These are phyloP conservation scores for Protobothrops flavoviridis DNA, from an alignment of 2,113 vertebrate species.

Conservation along the genomic window DNA sequence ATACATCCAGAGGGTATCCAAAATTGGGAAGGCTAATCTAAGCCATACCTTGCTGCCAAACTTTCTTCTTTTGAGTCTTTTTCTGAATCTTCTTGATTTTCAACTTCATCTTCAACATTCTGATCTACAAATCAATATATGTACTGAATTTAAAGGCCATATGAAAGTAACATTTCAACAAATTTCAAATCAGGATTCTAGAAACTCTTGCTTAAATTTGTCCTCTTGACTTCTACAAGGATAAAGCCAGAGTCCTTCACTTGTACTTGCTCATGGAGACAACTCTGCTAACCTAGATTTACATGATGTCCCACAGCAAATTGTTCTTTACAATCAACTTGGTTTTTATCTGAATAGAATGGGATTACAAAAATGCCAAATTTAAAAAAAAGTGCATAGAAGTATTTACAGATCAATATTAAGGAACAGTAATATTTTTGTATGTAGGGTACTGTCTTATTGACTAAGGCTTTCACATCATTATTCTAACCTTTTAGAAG, in stretches of 20 bases:
- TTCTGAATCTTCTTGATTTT: rapidly evolving
- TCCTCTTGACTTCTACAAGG: not conserved
- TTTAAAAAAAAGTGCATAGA: not conserved
- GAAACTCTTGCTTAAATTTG: not conserved
- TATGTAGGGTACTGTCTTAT: not conserved
- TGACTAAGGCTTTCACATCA: not conserved
- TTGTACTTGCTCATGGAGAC: not conserved
- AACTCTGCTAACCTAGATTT: not conserved
- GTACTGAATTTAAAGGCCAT: not conserved
- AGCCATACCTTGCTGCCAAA: constrained; percentile 31
- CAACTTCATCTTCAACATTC: not conserved
- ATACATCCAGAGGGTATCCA: not conserved
- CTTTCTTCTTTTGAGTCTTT: constrained; percentile 1
- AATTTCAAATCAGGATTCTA: not conserved
- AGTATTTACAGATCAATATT: not conserved
- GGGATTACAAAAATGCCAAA: not conserved
- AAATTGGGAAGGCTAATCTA: not conserved
- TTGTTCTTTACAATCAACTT: not conserved
- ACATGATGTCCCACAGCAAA: not conserved
- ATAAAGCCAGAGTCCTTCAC: not conserved
- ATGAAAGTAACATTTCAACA: not conserved
- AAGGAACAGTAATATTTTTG: not conserved
- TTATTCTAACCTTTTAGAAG: not conserved
- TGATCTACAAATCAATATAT: not conserved
- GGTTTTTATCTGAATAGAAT: not conserved